These are phyloP conservation scores for Gambusia yucatana DNA, from an alignment of 2,797 vertebrate genomes.

Conservation along the genomic window DNA sequence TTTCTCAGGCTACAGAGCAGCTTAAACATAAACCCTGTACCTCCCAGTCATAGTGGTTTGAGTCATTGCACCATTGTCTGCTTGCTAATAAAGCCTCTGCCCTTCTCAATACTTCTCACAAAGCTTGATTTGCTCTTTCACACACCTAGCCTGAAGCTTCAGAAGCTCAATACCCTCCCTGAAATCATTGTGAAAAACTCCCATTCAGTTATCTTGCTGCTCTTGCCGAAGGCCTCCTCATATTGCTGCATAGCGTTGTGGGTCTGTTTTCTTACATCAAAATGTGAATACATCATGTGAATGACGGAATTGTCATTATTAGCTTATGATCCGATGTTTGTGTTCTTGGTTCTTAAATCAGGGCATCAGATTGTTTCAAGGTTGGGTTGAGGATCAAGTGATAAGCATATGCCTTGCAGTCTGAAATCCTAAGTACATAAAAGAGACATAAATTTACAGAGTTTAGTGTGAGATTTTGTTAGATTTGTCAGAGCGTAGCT, in stretches of 20 bases:
- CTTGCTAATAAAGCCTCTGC: neutral
- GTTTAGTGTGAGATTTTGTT: constrained; percentile 1
- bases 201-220: too few species aligned
- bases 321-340: neutral
- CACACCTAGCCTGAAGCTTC: neutral
- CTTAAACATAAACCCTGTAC: neutral
- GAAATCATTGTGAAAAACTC: neutral
- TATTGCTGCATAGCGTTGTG: neutral
- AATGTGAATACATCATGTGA: neutral
- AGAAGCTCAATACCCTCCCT: neutral
- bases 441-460: neutral
- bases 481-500: neutral
- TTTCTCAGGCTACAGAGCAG: neutral
- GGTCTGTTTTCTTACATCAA: neutral
- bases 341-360: neutral
- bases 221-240: neutral
- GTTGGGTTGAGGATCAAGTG: neutral
- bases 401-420: neutral
- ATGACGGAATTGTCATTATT: neutral
- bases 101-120: neutral
- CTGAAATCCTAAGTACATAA: neutral
- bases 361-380: neutral
- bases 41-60: neutral
- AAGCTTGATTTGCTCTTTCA: neutral
- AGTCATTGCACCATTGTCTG: constrained; percentile 1